Conservation (phyloP, 2,888 invertebrate genomes). For the Liodrosophila aerea region DNA sequence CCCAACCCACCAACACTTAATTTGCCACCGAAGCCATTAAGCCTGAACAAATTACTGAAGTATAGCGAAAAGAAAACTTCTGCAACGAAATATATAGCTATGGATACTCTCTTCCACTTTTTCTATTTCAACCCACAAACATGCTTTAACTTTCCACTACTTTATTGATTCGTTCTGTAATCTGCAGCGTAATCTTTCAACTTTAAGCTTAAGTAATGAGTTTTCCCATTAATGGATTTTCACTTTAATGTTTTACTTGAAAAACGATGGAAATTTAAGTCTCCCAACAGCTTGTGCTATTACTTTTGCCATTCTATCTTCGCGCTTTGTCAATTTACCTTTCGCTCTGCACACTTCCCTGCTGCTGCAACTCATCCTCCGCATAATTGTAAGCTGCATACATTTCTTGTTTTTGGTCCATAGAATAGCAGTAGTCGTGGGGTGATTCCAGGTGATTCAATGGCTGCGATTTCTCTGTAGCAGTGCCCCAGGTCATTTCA, state of each 20-base stretch:
- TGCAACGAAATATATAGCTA: no score
- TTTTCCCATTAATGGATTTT: no score
- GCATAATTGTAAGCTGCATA: slow-evolving; percentile 28
- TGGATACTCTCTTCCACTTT: no score
- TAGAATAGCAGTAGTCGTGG: slow-evolving; percentile 15
- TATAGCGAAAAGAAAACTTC: no score
- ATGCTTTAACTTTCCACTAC: no score
- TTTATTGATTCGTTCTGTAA: no score
- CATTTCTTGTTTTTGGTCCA: slow-evolving; percentile 24
- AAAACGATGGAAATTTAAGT: background rate
- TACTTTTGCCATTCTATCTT: slow-evolving; percentile 30
- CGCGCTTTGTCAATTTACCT: slow-evolving; percentile 72
- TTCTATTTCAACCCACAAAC: no score
- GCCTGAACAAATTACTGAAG: background rate
- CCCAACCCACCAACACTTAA: no score
- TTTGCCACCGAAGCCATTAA: background rate
- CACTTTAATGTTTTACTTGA: no score
- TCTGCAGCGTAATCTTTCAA: no score
- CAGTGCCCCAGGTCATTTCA: slow-evolving; percentile 69
- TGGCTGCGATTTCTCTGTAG: slow-evolving; percentile 66
- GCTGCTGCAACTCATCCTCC: slow-evolving; percentile 33
- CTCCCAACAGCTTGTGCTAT: slow-evolving; percentile 7
- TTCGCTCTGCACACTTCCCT: slow-evolving; percentile 60
- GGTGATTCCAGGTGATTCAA: slow-evolving; percentile 57
- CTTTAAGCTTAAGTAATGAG: no score